Conservation (phyloP, 2,888 invertebrate genomes). For the Toxonevra muliebris region DNA sequence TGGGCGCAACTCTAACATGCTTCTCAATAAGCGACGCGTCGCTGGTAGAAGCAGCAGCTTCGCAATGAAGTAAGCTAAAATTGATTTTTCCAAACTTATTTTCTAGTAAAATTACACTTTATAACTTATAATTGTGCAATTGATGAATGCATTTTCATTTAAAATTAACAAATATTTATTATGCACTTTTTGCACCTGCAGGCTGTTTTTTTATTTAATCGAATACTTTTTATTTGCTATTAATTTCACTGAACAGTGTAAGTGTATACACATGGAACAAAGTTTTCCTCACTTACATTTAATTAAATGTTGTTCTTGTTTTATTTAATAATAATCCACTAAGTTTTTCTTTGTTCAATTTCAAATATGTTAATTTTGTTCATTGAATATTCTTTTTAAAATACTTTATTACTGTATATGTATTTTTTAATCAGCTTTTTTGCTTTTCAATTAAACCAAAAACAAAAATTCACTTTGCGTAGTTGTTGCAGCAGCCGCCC, state of each 20-base stretch:
- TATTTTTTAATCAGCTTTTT: constrained; percentile 9
- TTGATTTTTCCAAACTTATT: constrained; percentile 52
- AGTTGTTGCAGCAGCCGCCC: constrained; percentile 34
- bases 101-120: neutral
- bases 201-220: no score
- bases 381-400: neutral
- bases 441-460: constrained; percentile 1
- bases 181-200: no score
- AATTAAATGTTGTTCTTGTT: neutral
- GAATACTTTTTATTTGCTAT: no score
- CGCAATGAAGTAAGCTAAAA: constrained; percentile 42
- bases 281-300: neutral
- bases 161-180: no score
- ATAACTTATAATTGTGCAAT: no score
- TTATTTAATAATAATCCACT: constrained; percentile 5
- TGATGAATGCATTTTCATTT: no score
- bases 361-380: neutral
- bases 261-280: no score
- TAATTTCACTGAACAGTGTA: no score
- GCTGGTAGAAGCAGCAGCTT: neutral
- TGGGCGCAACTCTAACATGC: neutral
- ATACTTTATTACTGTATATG: neutral
- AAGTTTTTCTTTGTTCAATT: constrained; percentile 15
- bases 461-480: constrained; percentile 24
- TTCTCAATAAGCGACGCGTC: neutral